These are phyloP conservation scores for Cerceris rybyensis DNA, from an alignment of 2,888 invertebrate genomes.

Conservation along the genomic window DNA sequence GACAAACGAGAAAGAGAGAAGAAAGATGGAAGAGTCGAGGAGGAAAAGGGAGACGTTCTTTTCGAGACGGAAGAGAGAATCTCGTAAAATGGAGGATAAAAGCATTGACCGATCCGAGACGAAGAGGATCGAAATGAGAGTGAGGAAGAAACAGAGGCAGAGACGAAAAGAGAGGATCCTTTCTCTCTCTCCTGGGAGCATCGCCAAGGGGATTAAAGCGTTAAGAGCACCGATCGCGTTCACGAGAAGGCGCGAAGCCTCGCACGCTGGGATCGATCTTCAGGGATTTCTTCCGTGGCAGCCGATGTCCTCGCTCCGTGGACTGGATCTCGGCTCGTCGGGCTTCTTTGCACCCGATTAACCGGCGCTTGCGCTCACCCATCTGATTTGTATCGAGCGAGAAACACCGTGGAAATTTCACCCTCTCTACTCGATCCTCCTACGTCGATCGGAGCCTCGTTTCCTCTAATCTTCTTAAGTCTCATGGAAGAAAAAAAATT, in stretches of 20 bases:
- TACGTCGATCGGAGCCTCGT: no score
- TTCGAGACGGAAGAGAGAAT: no score
- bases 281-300: slow-evolving; percentile 57
- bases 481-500: no score
- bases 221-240: slow-evolving; percentile 66
- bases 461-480: no score
- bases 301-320: slow-evolving; percentile 27
- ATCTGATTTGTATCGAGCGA: background rate
- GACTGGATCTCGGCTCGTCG: slow-evolving; percentile 11
- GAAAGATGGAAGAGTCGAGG: slow-evolving; percentile 10
- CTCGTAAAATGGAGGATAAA: no score
- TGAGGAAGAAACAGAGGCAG: background rate
- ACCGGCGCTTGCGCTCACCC: background rate
- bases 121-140: background rate
- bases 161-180: slow-evolving; percentile 20
- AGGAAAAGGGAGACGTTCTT: background rate
- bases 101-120: no score
- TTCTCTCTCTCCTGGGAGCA: slow-evolving; percentile 36
- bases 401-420: no score
- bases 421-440: no score
- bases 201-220: slow-evolving; percentile 66
- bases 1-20: background rate
- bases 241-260: slow-evolving; percentile 67
- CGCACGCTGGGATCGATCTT: slow-evolving; percentile 61
- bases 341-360: slow-evolving; percentile 48